phyloP scores from a whole-genome alignment of 2,113 vertebrate genomes.

The Ceuthmochares aereus region DNA sequence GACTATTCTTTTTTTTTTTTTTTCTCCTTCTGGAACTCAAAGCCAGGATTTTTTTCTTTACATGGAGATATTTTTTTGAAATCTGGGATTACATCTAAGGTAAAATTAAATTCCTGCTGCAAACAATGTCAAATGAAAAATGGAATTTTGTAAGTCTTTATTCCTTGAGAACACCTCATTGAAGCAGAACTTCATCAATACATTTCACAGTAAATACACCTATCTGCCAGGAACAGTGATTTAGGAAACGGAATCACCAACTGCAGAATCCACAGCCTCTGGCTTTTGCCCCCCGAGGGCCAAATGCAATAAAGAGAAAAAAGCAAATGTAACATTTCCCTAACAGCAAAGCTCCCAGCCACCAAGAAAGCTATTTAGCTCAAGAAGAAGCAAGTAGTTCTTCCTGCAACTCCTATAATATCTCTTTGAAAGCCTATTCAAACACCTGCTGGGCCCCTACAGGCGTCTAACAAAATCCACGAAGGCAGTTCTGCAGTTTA shows the following conservation, averaged over 20 bases:
- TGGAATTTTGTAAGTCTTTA: not conserved
- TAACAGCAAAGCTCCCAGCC: not conserved
- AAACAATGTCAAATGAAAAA: not conserved
- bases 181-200: not conserved
- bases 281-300: not conserved
- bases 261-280: not conserved
- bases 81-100: not conserved
- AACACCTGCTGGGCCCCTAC: not conserved
- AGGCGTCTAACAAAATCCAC: not conserved
- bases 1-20: not conserved
- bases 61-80: not conserved
- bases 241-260: not conserved
- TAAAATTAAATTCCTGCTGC: not conserved
- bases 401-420: not conserved
- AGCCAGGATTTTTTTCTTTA: not conserved
- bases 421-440: not conserved
- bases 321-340: not conserved
- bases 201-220: not conserved
- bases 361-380: not conserved
- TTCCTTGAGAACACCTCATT: not conserved
- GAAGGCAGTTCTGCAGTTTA: not conserved
- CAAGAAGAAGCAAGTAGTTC: not conserved
- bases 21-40: not conserved
- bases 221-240: not conserved
- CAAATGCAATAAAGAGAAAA: not conserved